These are phyloP conservation scores for Diabrotica undecimpunctata DNA, from an alignment of 1,140 invertebrate genomes.

Conservation along the genomic window DNA sequence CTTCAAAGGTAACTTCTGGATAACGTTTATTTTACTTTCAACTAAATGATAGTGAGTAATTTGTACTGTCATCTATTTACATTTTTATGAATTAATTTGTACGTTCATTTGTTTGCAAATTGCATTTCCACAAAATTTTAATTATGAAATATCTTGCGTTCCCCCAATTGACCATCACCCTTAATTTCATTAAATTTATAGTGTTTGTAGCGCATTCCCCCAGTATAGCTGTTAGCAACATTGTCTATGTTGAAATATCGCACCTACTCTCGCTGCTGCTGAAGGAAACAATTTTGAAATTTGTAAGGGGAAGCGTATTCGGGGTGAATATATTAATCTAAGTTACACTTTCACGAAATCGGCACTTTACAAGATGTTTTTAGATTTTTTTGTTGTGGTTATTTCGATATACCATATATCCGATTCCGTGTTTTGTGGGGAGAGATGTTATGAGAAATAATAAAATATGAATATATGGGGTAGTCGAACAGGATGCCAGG, in stretches of 20 bases:
- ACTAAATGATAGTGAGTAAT: too few relatives aligned
- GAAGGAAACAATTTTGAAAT: constrained; percentile 1
- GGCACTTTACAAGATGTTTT: background rate
- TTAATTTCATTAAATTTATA: constrained; percentile 1
- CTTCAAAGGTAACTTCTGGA: too few relatives aligned
- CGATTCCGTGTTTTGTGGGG: too few relatives aligned
- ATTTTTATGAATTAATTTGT: too few relatives aligned
- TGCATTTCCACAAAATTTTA: background rate
- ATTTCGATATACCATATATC: too few relatives aligned
- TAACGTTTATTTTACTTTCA: too few relatives aligned
- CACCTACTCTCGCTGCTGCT: background rate
- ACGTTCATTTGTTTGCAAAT: too few relatives aligned
- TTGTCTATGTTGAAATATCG: constrained; percentile 2
- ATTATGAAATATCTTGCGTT: background rate
- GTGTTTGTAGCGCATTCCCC: background rate
- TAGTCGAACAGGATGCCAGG: too few relatives aligned
- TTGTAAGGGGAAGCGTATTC: background rate
- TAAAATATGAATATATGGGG: too few relatives aligned
- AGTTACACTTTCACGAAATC: background rate
- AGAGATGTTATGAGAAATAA: too few relatives aligned
- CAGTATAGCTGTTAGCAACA: background rate
- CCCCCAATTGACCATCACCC: constrained; percentile 1
- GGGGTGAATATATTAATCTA: background rate
- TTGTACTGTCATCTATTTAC: too few relatives aligned
- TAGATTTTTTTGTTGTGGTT: background rate